A percentile compares a stretch with the other conserved stretches of the same genome.
Conservation (phyloP, 1,140 invertebrate species). For the Eupeodes corollae region DNA sequence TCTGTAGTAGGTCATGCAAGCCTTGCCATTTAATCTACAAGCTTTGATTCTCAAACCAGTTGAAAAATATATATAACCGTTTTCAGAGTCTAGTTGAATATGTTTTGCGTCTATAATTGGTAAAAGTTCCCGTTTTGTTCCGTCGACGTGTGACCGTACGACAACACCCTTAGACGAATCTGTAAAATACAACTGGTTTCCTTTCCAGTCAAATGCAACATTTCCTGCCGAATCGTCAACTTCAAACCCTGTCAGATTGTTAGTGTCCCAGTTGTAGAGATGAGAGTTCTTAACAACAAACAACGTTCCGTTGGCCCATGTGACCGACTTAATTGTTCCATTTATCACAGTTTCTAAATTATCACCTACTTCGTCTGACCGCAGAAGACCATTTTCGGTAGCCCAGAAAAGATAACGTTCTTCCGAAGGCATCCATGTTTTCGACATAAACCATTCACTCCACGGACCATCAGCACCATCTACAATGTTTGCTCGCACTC, state of each 20-base stretch:
- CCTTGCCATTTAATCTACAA: constrained; percentile 64
- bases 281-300: too few relatives aligned
- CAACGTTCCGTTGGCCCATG: background rate
- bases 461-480: constrained; percentile 62
- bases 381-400: constrained; percentile 51
- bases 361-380: constrained; percentile 17
- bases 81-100: constrained; percentile 66
- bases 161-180: constrained; percentile 19
- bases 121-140: constrained; percentile 17
- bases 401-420: constrained; percentile 49
- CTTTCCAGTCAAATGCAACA: constrained; percentile 80
- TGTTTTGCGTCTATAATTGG: constrained; percentile 44
- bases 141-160: constrained; percentile 11
- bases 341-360: constrained; percentile 14
- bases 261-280: background rate
- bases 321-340: constrained; percentile 6
- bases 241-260: constrained; percentile 30
- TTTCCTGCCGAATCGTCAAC: constrained; percentile 61
- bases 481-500: constrained; percentile 52
- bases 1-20: constrained; percentile 20
- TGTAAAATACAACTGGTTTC: constrained; percentile 80
- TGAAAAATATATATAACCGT: constrained; percentile 79
- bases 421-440: constrained; percentile 45
- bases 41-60: constrained; percentile 71
- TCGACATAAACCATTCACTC: constrained; percentile 60